Base-by-base conservation (phyloP, 2,888 invertebrate genomes). In the Esperia sulphurella region DNA sequence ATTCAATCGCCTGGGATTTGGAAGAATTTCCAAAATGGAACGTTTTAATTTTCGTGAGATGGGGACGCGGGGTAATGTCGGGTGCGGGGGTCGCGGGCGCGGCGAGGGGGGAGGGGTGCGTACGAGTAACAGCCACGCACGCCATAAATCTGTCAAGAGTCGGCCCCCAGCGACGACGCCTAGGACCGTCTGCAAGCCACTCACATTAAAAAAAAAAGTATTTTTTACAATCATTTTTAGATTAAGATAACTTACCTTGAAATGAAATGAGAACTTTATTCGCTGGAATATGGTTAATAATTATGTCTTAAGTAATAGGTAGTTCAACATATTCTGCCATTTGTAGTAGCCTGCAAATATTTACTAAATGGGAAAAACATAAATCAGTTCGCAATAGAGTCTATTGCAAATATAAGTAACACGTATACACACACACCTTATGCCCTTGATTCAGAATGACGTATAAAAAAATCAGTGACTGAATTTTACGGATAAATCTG, bases 81-180 rank as follows among this genome's bases (percentile, higher is more conserved):
- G n/a, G 54, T 51, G 52, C 53, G 59, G 57, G 46, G 3, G 3
- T 52, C 45, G 52, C 44, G 51, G 46, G 49, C 48, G 39, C 43
- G 50, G 52, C 48, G 45, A 37, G 48, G 51, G 57, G 50, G 55
- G 61, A 55, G 59, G 63, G 65, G 58, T 72, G 71, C 71, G 74
- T 71, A 71, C 71, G 73, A 73, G 77, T 71, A 71, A 73, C 75
- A 68, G 73, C 79, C 79, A 76, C 80, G 79, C 77, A 77, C 75
- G 79, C 80, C 62, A 79, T 85, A 85, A 84, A 84, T 85, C 85
- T 84, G 83, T 83, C 85, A 85, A 61, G 66, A 65, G 68, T 61
- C 68, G 71, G 71, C 79, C 78, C 77, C 75, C 75, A 68, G 74
- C 76, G 45, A 43, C 41, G 74, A 79, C 74, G 74, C 68, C 72